A percentile compares a stretch with the other conserved stretches of the same genome.
phyloP scores from a whole-genome alignment of 2,888 invertebrate genomes.

The Xestia c-nigrum region DNA sequence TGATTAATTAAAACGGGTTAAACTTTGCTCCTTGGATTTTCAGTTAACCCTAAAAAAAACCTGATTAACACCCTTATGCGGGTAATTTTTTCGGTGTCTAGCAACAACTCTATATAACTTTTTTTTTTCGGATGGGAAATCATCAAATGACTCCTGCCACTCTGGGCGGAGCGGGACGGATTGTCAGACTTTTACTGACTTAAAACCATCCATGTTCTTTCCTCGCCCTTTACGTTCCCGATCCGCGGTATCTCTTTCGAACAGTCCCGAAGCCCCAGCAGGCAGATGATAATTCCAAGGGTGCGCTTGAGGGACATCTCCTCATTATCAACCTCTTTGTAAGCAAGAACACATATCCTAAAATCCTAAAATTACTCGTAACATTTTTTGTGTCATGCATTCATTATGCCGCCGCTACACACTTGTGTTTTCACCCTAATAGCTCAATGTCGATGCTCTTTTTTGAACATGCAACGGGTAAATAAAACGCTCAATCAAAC shows the following conservation, averaged over 20 bases:
- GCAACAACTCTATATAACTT: no score
- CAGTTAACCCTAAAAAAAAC: neutral
- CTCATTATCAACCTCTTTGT: no score
- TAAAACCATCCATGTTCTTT: no score
- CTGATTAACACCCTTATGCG: neutral
- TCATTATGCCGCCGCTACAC: neutral
- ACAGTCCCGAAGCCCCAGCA: no score
- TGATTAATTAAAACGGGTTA: no score
- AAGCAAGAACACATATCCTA: neutral
- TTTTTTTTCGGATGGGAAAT: no score
- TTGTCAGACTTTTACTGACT: no score
- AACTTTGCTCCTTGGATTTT: neutral
- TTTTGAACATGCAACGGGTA: constrained; percentile 14
- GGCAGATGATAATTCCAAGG: neutral
- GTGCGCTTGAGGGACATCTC: neutral
- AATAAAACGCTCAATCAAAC: constrained; percentile 28
- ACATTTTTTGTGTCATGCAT: neutral
- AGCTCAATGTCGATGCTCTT: neutral
- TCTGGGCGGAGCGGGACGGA: no score
- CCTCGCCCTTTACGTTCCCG: no score
- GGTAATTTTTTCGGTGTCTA: neutral
- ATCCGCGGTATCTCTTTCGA: no score
- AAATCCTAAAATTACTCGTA: neutral
- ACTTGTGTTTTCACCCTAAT: neutral
- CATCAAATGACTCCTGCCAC: no score